Evolutionary conservation across 2,888 invertebrate species (phyloP).

Genomic region (Eupithecia inturbata): DNA sequence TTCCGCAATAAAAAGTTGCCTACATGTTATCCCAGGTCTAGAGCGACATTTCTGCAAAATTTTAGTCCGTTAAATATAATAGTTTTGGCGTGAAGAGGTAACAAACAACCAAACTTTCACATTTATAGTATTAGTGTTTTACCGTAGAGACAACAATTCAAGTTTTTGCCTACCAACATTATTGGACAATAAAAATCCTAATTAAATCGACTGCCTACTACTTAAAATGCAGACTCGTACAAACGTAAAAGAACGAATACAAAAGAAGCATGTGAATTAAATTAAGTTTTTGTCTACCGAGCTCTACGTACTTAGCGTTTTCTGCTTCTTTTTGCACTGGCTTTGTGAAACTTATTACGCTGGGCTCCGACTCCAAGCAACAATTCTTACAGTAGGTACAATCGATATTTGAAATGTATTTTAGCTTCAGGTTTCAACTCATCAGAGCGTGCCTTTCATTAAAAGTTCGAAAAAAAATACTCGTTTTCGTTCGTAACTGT

Average conservation of each 20-base stretch:
- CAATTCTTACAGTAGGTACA: not conserved
- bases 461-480: not conserved
- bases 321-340: constrained; percentile 2
- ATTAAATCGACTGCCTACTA: not conserved
- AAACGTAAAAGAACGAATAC: not conserved
- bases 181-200: not conserved
- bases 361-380: not conserved
- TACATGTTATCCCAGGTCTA: no score
- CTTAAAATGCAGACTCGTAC: not conserved
- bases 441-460: not conserved
- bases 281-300: not conserved
- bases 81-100: no score
- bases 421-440: not conserved
- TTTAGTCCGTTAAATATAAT: no score
- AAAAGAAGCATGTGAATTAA: not conserved
- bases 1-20: no score
- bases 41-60: no score
- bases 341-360: constrained; percentile 11
- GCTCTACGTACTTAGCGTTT: not conserved
- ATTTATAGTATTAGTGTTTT: no score
- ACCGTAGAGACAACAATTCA: no score
- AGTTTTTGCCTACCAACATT: no score
- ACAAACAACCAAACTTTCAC: no score
- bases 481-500: constrained; percentile 24
- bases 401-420: not conserved